A percentile compares a stretch with the other conserved stretches of the same genome.
Evolutionary conservation across 2,797 vertebrate species (phyloP).

Genomic region (Cephalopachus bancanus): DNA sequence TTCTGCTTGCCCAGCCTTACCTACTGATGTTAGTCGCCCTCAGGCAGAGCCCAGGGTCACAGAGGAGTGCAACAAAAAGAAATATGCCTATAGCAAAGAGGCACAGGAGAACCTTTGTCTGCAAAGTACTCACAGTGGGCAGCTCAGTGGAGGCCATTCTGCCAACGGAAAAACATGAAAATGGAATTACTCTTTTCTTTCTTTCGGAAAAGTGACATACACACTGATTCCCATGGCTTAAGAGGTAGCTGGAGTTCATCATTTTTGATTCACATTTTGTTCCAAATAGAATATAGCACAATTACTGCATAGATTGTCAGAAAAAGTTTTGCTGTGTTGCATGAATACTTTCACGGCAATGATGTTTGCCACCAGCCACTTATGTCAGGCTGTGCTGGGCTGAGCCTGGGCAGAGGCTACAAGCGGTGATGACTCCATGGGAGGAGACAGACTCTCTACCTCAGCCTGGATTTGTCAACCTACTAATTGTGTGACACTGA

Average conservation of each 20-base stretch:
- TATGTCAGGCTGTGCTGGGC: not conserved
- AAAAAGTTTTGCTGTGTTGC: not conserved
- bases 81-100: accelerated
- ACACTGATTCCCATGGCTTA: not conserved
- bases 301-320: not conserved
- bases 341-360: not conserved
- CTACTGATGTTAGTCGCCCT: accelerated
- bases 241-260: not conserved
- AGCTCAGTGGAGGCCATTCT: not conserved
- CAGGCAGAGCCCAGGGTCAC: not conserved
- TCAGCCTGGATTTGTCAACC: not conserved
- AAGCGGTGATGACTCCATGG: accelerated
- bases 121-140: not conserved
- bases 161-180: not conserved
- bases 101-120: not conserved
- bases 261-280: not conserved
- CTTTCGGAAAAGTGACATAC: not conserved
- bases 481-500: not conserved
- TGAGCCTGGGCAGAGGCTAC: not conserved
- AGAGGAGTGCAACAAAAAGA: not conserved
- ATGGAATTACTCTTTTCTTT: not conserved
- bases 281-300: not conserved
- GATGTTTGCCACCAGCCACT: accelerated
- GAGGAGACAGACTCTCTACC: not conserved
- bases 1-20: not conserved